Evolutionary conservation across 2,888 invertebrate species (phyloP), one percentile per base, ranked within the genome.

Genomic region (Slavum lentiscoides): DNA sequence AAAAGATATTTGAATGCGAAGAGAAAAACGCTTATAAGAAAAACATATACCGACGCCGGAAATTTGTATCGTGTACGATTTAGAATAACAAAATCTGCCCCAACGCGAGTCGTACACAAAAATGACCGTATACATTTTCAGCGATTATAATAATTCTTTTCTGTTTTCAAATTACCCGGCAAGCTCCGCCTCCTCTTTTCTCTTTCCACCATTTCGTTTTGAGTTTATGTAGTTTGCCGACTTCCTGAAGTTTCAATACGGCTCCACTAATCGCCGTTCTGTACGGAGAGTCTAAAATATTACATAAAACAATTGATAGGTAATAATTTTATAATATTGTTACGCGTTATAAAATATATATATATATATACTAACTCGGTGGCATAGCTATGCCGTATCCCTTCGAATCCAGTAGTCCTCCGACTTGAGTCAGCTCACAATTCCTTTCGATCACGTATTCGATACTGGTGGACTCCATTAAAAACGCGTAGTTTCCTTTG

Each of bases 121-220:
- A 43, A 9, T 2, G 13, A 30, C 1, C 30, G 30, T 30, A 30
- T 30, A 30, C 1, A 30, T 49, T 13, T 9, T 11, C 49, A 15
- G 11, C 49, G 11, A 49, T 49, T 49, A 11, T 11, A 11, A 13
- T 3, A n/a, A 55, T 30, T 62, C 2, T 19, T 69, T 15, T 4
- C 4, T 4, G 30, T 1, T 30, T 69, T 67, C 74, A 82, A 87
- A 90, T 90, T 88, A 93, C 93, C 86, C 93, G 90, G 86, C 95
- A 95, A 82, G 93, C 91, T 70, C 94, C 94, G 37, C 95, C 96
- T 30, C 95, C 96, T 53, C 94, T 90, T 82, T 85, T 85, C 72
- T 85, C 88, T 93, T 94, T 87, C 98, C 98, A 98, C 98, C 98
- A 99, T 86, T 94, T 92, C 53, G 96, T 95, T 89, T 98, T 98